A percentile compares a stretch with the other conserved stretches of the same genome.
These are phyloP conservation scores for Aphaenogaster floridana DNA, from an alignment of 1,140 invertebrate species.

Conservation along the genomic window DNA sequence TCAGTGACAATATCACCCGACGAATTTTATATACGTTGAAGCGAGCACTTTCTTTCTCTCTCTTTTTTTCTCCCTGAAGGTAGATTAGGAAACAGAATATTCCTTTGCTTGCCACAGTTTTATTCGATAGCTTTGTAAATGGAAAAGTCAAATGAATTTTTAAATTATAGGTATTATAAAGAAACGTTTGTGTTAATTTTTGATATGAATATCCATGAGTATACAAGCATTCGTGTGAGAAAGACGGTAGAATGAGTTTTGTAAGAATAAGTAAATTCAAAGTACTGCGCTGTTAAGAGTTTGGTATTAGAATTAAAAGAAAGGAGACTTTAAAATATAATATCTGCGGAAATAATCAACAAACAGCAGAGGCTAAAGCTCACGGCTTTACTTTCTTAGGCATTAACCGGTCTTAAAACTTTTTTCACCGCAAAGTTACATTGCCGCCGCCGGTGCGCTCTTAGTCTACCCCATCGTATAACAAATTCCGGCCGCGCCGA, in stretches of 20 bases:
- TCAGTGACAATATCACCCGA: conserved; percentile 56
- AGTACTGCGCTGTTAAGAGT: neutral
- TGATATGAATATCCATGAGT: neutral
- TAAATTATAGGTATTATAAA: neutral
- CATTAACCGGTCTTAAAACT: conserved; percentile 31
- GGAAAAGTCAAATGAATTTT: conserved; percentile 48
- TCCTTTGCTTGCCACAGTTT: conserved; percentile 27
- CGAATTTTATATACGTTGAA: conserved; percentile 39
- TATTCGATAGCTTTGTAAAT: conserved; percentile 26
- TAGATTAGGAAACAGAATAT: conserved; percentile 46
- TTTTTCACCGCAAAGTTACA: conserved; percentile 34
- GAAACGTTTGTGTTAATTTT: conserved; percentile 26
- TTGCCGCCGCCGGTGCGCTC: neutral
- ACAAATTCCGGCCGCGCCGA: conserved; percentile 42
- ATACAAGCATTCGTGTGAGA: neutral
- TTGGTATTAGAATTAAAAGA: conserved; percentile 1
- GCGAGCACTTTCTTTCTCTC: neutral
- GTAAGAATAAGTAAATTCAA: conserved; percentile 11
- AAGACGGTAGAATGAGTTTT: conserved; percentile 21
- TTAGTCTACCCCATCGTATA: conserved; percentile 27
- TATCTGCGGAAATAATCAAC: conserved; percentile 36
- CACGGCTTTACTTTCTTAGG: conserved; percentile 34
- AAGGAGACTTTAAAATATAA: conserved; percentile 13
- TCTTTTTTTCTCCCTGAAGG: neutral
- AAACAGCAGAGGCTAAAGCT: neutral